A percentile compares a stretch with the other conserved stretches of the same genome.
Evolutionary conservation across 2,113 vertebrate species (phyloP).

Genomic region (Eurypyga helias): DNA sequence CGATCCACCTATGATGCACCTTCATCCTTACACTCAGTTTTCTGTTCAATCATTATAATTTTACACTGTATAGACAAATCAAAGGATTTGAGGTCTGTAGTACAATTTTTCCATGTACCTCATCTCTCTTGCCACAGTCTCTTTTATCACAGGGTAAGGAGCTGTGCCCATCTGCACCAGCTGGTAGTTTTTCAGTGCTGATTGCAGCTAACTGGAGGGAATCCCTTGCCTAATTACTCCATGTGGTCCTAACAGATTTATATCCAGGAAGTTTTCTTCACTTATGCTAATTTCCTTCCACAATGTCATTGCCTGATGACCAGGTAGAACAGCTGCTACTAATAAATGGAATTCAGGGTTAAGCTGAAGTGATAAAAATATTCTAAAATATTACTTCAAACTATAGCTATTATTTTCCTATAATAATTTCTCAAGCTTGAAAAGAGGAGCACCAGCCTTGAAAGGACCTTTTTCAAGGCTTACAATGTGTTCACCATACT

Average conservation of each 20-base stretch:
- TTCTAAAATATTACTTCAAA: background rate
- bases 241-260: background rate
- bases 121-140: background rate
- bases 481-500: background rate
- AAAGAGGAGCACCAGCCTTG: background rate
- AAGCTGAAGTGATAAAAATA: background rate
- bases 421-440: background rate
- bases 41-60: background rate
- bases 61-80: background rate
- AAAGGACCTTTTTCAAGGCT: background rate
- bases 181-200: background rate
- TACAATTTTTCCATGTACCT: background rate
- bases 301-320: background rate
- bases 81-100: background rate
- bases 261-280: background rate
- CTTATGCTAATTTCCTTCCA: background rate
- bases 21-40: background rate
- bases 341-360: background rate
- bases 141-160: background rate
- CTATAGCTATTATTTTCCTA: background rate
- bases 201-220: background rate
- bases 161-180: background rate
- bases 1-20: background rate
- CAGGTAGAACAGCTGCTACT: background rate
- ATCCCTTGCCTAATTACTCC: background rate